Evolutionary conservation across 2,113 vertebrate genomes (phyloP).

Genomic region (Austrofundulus limnaeus): DNA sequence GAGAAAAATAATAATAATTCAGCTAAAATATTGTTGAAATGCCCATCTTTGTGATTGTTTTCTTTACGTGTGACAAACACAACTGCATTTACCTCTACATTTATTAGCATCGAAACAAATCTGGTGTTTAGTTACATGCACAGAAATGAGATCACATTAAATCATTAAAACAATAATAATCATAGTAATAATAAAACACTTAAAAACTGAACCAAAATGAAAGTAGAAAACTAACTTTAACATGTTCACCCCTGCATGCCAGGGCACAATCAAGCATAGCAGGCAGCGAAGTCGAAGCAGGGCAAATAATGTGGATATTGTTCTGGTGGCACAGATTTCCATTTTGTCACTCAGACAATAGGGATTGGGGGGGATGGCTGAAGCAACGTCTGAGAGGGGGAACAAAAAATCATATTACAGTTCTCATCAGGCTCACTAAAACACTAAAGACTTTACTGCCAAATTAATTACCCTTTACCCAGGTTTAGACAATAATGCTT

Average conservation of each 20-base stretch:
- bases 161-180: conserved; percentile 8
- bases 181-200: conserved; percentile 4
- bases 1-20: background rate
- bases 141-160: background rate
- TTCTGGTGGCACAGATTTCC: conserved; percentile 75
- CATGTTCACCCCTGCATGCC: conserved; percentile 44
- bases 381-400: conserved; percentile 41
- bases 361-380: conserved; percentile 53
- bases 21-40: conserved; percentile 10
- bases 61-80: conserved; percentile 13
- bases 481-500: conserved; percentile 81
- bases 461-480: conserved; percentile 82
- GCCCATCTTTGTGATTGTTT: conserved; percentile 12
- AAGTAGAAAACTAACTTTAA: conserved; percentile 41
- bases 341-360: conserved; percentile 78
- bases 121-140: background rate
- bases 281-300: conserved; percentile 69
- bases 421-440: conserved; percentile 78
- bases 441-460: conserved; percentile 79
- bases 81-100: conserved; percentile 9
- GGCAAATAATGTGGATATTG: conserved; percentile 75
- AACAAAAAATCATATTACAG: conserved; percentile 62
- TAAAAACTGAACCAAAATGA: conserved; percentile 8
- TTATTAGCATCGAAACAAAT: conserved; percentile 8
- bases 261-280: conserved; percentile 70